Percentiles rank a stretch among this genome's conserved stretches.
Evolutionary conservation across 2,797 vertebrate species (phyloP).

Genomic region (Smutsia temminckii): DNA sequence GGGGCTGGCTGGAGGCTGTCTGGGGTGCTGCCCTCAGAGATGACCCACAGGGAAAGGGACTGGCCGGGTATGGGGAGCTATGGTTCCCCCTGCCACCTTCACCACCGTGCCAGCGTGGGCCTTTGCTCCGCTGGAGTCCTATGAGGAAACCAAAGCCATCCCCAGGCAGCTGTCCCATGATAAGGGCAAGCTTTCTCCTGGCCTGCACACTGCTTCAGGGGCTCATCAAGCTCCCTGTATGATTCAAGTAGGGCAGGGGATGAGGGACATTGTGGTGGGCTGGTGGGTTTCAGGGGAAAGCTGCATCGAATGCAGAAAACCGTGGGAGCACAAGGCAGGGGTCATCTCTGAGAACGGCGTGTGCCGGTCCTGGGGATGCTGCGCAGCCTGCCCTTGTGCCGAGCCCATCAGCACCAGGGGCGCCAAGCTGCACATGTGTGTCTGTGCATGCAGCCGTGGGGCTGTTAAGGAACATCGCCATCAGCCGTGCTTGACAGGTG

Average conservation of each 20-base stretch:
- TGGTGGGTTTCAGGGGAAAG: not conserved
- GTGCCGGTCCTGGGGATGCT: not conserved
- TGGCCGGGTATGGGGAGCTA: not conserved
- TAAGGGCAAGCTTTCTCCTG: not conserved
- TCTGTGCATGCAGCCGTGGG: not conserved
- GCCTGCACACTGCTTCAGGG: rapidly evolving
- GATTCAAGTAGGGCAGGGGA: not conserved
- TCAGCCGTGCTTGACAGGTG: not conserved
- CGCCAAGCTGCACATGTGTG: rapidly evolving
- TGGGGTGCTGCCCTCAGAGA: not conserved
- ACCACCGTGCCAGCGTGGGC: not conserved
- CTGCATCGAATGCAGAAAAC: not conserved
- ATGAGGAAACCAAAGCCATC: not conserved
- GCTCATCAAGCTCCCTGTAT: not conserved
- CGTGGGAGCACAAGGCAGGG: not conserved
- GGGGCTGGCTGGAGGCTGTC: not conserved
- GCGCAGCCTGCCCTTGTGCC: not conserved
- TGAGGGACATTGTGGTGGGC: not conserved
- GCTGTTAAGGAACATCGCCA: not conserved
- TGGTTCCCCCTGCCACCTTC: not conserved
- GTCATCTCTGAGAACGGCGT: not conserved
- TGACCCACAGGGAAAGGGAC: not conserved
- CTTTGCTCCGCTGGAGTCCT: not conserved
- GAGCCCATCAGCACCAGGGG: rapidly evolving
- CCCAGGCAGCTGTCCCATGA: not conserved